Evolutionary conservation across 2,888 invertebrate genomes (phyloP), one percentile per base, ranked within the genome.

Genomic region (Hypomecis punctinalis): DNA sequence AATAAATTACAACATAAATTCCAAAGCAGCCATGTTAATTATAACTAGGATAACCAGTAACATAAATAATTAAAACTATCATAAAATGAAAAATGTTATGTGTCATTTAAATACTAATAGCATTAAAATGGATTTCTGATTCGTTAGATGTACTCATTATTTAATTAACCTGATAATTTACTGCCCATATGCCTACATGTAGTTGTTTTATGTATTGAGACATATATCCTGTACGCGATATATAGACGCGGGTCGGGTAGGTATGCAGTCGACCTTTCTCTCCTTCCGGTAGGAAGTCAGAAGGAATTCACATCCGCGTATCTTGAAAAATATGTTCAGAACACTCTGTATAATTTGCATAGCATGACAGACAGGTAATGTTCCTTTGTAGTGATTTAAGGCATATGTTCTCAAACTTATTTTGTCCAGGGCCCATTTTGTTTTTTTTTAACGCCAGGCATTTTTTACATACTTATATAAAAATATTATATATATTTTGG

Each of bases 211-310:
- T 10, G 46, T 48, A 46, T 67, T 56, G 39, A 58, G n/a, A 52
- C 54, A 59, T 54, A 59, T 54, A 45, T 56, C 67, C 68, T 71
- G 58, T 13, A 55, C 45, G 67, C 45, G 36, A 62, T 73, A 69
- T 63, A 36, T 56, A 64, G 66, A 52, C 48, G 55, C 52, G 68
- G 61, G 68, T 68, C 52, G 68, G 61, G 68, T 68, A 70, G 71
- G 68, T 72, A 72, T 74, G 74, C 61, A 67, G 76, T 65, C 72
- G 77, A 76, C 81, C 81, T 81, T 78, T 77, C 66, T 61, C 71
- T 68, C 73, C 74, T 79, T 83, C 83, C 83, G 83, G 61, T 57
- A 72, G 77, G 78, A 80, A 76, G 68, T 78, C 6, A 23, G 37
- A 23, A 46, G 51, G 56, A 61, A 67, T 43, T 60, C 39, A 65